Percentiles rank a stretch among this genome's conserved stretches.
phyloP scores from a whole-genome alignment of 1,140 invertebrate species.

The Bombus sylvicola region DNA sequence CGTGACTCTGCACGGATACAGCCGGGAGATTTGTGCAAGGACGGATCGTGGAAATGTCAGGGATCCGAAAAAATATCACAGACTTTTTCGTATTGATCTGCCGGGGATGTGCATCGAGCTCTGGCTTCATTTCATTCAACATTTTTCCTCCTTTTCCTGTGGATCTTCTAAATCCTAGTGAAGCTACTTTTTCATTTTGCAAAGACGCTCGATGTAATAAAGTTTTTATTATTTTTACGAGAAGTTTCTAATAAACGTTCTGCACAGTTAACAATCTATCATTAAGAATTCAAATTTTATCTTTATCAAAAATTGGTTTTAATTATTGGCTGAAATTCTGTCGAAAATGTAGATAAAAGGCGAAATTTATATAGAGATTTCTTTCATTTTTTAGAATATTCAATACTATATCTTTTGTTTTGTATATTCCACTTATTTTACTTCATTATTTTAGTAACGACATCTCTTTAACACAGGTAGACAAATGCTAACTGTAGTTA shows the following conservation, averaged over 20 bases:
- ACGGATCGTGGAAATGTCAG: background rate
- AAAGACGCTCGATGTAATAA: background rate
- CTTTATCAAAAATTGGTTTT: too few species aligned
- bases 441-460: background rate
- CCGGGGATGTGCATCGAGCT: background rate
- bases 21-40: background rate
- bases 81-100: constrained; percentile 43
- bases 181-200: background rate
- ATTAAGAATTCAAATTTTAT: background rate
- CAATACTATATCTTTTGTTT: background rate
- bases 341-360: background rate
- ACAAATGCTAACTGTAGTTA: background rate
- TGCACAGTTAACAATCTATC: background rate
- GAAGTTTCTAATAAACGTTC: background rate
- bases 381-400: background rate
- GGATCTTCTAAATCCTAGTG: too few species aligned
- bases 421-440: background rate
- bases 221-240: background rate
- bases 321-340: background rate
- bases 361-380: background rate
- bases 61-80: constrained; percentile 18
- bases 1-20: background rate
- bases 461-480: too few species aligned
- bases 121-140: background rate
- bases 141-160: background rate